Evolutionary conservation across 2,888 invertebrate genomes (phyloP), one percentile per base, ranked within the genome.

Genomic region (Tiliacea citrago): DNA sequence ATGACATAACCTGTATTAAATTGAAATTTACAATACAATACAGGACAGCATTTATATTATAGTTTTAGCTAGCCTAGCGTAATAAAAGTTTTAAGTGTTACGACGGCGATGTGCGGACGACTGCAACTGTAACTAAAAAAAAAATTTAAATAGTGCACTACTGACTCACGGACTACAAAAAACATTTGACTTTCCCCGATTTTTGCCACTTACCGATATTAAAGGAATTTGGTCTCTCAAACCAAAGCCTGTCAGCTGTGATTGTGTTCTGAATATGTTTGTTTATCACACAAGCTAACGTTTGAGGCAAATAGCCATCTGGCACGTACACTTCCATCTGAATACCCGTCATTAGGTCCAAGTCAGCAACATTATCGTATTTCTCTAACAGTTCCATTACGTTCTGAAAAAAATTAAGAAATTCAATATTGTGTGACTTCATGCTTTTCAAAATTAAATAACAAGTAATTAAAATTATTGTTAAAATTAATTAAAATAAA

Each of bases 291-390:
- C 98, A 99, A 75, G 98, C 98, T 90, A 98, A 98, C 35, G 98
- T 71, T 98, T 1, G 98, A 98, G 35, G 98, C 98, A 55, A 98
- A 97, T 98, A 45, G 29, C 42, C 24, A 12, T 97, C 71, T 98
- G 94, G 97, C 75, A 97, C 1, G 16, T 8, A 16, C 8, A n/a
- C 97, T 91, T 99, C 99, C 0, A 98, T 97, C 68, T 98, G 98
- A 55, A 98, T 98, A 42, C 98, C 99, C 45, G 98, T 98, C 97
- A 98, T 98, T 53, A 99, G 95, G 94, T 99, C 99, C 70, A 99
- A 98, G 92, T 99, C 98, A 75, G 97, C 97, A 12, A 98, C 98
- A 92, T 98, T 97, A 0, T 79, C 58, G 69, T 91, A 1, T 75
- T 9, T 0, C 69, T 69, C 60, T 21, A 83, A 79, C 6, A 92